Evolutionary conservation across 2,888 invertebrate species (phyloP).

Genomic region (Diaprepes abbreviatus): DNA sequence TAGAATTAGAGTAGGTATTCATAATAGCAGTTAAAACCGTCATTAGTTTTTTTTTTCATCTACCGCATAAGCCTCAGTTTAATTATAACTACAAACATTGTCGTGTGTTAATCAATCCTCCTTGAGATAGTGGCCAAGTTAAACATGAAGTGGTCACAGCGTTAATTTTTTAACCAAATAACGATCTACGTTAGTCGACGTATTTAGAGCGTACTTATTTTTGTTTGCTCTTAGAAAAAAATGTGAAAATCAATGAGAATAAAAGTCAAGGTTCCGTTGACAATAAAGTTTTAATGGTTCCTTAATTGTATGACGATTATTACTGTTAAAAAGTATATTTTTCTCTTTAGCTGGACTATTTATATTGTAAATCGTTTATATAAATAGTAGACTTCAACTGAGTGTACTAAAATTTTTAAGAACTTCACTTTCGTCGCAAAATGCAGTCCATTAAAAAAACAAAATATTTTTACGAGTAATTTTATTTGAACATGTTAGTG

Average conservation of each 20-base stretch:
- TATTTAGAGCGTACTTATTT: not conserved
- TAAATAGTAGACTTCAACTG: too few species aligned
- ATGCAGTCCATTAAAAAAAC: too few species aligned
- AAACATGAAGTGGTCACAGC: not conserved
- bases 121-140: constrained; percentile 4
- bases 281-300: not conserved
- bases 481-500: too few species aligned
- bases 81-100: constrained; percentile 20
- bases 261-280: not conserved
- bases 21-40: constrained; percentile 4
- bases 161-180: constrained; percentile 2
- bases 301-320: too few species aligned
- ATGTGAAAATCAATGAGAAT: not conserved
- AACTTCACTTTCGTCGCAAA: too few species aligned
- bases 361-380: too few species aligned
- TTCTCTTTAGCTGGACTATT: too few species aligned
- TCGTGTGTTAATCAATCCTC: constrained; percentile 23
- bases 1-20: not conserved
- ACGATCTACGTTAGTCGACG: not conserved
- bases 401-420: too few species aligned
- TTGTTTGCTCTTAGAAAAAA: not conserved
- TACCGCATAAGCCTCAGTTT: not conserved
- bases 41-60: not conserved
- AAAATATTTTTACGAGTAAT: too few species aligned
- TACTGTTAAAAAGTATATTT: too few species aligned